These are phyloP conservation scores for Myotis vivesi DNA, from an alignment of 2,797 vertebrate species.

Conservation along the genomic window DNA sequence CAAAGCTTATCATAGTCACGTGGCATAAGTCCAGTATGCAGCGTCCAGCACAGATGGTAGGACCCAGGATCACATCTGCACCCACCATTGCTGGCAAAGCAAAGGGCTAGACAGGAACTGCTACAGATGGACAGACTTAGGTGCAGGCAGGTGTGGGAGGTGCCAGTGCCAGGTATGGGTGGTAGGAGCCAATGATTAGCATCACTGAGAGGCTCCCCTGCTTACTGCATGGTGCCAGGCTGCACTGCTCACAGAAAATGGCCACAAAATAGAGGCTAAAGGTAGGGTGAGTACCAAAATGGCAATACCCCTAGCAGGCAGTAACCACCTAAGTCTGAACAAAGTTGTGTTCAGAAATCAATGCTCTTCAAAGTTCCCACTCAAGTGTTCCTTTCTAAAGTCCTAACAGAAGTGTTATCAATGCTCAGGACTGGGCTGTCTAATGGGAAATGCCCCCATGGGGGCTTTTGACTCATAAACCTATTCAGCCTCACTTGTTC, in stretches of 20 bases:
- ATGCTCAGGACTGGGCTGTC: conserved; percentile 35
- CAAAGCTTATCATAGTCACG: background rate
- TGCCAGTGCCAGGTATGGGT: conserved; percentile 4
- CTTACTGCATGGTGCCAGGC: background rate
- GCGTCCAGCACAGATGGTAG: conserved; percentile 55
- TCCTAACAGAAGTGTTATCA: conserved; percentile 44
- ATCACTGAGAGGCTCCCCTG: background rate
- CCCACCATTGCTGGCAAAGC: conserved; percentile 22
- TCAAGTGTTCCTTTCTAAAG: conserved; percentile 21
- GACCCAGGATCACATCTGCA: conserved; percentile 49
- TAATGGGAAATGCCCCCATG: conserved; percentile 37
- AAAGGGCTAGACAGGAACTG: background rate
- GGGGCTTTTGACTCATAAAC: conserved; percentile 72
- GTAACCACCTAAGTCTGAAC: background rate
- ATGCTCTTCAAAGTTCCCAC: background rate
- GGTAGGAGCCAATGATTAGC: background rate
- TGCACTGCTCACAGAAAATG: background rate
- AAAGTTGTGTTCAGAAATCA: background rate
- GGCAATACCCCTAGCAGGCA: background rate
- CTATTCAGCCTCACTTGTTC: conserved; percentile 57
- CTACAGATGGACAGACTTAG: conserved; percentile 49
- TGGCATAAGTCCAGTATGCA: background rate
- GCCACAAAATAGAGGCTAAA: background rate
- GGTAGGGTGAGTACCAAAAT: background rate
- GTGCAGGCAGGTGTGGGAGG: conserved; percentile 29